phyloP scores from a whole-genome alignment of 2,797 vertebrate genomes.

The Rousettus madagascariensis region DNA sequence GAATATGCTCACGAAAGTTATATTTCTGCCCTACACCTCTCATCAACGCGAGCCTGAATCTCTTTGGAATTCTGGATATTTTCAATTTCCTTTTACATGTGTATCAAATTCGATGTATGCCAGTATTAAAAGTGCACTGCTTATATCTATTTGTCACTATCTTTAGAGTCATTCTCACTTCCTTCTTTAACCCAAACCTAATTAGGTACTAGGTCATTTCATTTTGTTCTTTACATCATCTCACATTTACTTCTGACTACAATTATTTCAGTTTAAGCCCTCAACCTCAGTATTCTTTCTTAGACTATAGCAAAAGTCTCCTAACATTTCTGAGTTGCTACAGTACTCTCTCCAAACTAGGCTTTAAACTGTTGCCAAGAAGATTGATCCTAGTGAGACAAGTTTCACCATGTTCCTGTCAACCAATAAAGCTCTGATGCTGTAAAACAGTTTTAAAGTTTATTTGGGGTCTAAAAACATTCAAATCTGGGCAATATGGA shows the following conservation, averaged over 20 bases:
- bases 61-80: neutral
- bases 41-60: neutral
- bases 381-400: neutral
- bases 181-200: neutral
- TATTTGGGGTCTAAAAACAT: neutral
- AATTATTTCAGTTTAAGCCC: neutral
- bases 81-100: neutral
- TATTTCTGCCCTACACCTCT: neutral
- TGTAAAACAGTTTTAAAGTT: neutral
- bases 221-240: neutral
- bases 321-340: neutral
- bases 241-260: neutral
- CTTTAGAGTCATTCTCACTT: neutral
- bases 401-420: neutral
- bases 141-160: neutral
- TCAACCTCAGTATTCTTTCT: neutral
- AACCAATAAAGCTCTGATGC: neutral
- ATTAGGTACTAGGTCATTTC: neutral
- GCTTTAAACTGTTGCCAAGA: neutral
- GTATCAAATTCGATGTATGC: neutral
- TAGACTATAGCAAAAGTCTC: neutral
- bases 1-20: neutral
- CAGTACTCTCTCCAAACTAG: neutral
- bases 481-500: neutral
- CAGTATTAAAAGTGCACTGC: neutral